Evolutionary conservation across 2,113 vertebrate species (phyloP).

Genomic region (Sigmodon hispidus): DNA sequence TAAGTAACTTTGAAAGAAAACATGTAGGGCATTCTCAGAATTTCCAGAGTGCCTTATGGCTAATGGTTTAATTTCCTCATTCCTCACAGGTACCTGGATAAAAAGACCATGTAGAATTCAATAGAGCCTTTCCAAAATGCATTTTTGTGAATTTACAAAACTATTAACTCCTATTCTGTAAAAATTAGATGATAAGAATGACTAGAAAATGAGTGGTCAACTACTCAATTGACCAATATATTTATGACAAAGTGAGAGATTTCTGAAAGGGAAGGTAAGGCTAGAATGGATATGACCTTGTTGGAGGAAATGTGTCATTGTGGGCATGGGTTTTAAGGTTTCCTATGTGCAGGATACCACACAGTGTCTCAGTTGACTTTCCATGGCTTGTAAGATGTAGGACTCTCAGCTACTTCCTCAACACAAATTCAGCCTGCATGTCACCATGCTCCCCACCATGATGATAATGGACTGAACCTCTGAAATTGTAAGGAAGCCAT

Average conservation of each 20-base stretch:
- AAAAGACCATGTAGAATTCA: not conserved
- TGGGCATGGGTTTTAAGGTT: not conserved
- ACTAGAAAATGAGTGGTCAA: not conserved
- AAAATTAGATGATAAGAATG: not conserved
- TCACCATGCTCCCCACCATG: not conserved
- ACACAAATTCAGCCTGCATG: not conserved
- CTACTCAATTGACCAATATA: not conserved
- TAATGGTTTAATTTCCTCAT: not conserved
- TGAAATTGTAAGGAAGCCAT: not conserved
- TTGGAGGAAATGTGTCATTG: not conserved
- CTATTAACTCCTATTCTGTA: not conserved
- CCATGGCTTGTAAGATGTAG: not conserved
- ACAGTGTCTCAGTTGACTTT: not conserved
- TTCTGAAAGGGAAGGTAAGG: not conserved
- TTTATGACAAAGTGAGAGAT: not conserved
- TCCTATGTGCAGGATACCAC: not conserved
- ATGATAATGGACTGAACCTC: not conserved
- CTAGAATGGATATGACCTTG: not conserved
- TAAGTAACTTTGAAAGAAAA: not conserved
- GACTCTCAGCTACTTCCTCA: not conserved
- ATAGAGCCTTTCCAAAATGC: not conserved
- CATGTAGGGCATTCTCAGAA: not conserved
- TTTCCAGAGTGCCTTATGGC: not conserved
- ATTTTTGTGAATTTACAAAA: not conserved
- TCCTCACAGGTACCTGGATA: not conserved